These are phyloP conservation scores for Pipa parva DNA, from an alignment of 2,113 vertebrate species.

Conservation along the genomic window DNA sequence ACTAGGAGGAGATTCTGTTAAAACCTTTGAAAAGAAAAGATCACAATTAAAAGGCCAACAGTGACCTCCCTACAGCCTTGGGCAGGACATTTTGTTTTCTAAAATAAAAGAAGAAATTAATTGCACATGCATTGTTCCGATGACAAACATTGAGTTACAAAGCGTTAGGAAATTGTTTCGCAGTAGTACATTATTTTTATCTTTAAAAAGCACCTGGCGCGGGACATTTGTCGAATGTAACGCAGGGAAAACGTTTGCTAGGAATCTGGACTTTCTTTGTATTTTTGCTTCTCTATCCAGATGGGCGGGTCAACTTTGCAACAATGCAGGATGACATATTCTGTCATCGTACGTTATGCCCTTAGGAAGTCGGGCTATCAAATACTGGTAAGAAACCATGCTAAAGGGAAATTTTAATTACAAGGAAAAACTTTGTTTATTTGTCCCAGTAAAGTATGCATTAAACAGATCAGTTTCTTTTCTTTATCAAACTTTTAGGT, in stretches of 20 bases:
- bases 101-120: conserved; percentile 14
- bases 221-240: background rate
- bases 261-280: conserved; percentile 2
- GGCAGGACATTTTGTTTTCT: conserved; percentile 9
- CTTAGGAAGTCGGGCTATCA: conserved; percentile 10
- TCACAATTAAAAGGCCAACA: background rate
- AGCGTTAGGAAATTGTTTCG: no score
- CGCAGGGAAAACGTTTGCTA: background rate
- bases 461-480: no score
- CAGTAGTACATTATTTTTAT: conserved; percentile 12
- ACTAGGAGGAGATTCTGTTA: background rate
- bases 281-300: background rate
- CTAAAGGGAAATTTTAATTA: background rate
- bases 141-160: conserved; percentile 1
- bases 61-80: conserved; percentile 3
- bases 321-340: conserved; percentile 32
- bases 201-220: conserved; percentile 14
- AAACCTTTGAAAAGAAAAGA: background rate
- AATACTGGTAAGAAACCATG: background rate
- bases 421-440: background rate
- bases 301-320: conserved; percentile 20
- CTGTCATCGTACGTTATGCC: conserved; percentile 8
- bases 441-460: no score
- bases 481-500: no score
- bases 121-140: conserved; percentile 5